Base-by-base conservation (phyloP, 2,113 vertebrate genomes). In the Hippopotamus amphibius region DNA sequence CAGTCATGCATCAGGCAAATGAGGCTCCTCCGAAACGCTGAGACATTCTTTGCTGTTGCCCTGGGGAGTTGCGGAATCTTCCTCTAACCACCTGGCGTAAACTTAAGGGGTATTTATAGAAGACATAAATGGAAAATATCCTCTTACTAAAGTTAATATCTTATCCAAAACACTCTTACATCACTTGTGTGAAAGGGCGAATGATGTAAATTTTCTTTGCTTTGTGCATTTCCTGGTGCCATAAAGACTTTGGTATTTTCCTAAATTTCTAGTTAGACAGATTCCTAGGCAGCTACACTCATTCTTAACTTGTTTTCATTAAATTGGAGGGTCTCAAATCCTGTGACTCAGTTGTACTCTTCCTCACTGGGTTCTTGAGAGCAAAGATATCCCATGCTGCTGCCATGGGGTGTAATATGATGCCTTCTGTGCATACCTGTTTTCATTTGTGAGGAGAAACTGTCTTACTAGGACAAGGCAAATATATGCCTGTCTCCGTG, bases 81-180 rank as follows among this genome's bases (percentile, higher is more conserved):
- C 30, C 14, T 48, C 15, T 85, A 96, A 87, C 87, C 93, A 90
- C n/a, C 59, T 72, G 43, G 74, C 95, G 16, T 94, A 14, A 96
- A 8, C 96, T 90, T 96, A 69, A 66, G 82, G 82, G 59, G 16
- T 83, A 55, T 95, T 97, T 97, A 37, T 81, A 95, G 93, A 92
- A 53, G 79, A 85, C n/a, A 87, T 87, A 90, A 93, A 74, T 50
- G 77, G 93, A 74, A 97, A 96, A 59, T 94, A 93, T 17, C 69
- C 72, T 87, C 53, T 68, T 81, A 50, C 87, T 66, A n/a, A 95
- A 97, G 96, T 97, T 96, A 95, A 50, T 95, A 88, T 97, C 92
- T 93, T 93, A 86, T 41, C n/a, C 57, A 12, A 93, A 97, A 88
- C 55, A 63, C 88, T 88, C 43, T 95, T 41, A 71, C 37, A 21